Base-by-base conservation (phyloP, 2,113 vertebrate species). In the Malaclemys terrapin region DNA sequence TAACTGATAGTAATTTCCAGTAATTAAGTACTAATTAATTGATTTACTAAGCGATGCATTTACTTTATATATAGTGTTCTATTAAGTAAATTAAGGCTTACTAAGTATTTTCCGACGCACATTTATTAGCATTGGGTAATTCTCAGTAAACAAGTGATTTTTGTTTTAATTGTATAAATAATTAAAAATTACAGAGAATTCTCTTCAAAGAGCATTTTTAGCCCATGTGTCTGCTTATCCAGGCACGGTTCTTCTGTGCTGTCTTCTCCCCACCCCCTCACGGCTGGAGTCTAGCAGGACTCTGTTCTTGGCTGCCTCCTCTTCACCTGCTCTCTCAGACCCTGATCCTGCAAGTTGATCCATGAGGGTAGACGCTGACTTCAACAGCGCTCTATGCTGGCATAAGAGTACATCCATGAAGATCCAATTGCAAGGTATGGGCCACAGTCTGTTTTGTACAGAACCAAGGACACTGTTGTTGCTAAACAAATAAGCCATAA, bases 111-210 rank as follows among this genome's bases (percentile, higher is more conserved):
- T 94, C 84, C 52, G 5, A 88, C 88, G 82, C 90, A 56, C 72
- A 59, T 95, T 95, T 93, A 95, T 93, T 91, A 92, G 88, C 17
- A 0, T 20, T 16, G 95, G 1, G 1, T 89, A 95, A 93, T 96
- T 95, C 91, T 90, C 87, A 88, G 93, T 59, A 95, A 95, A 96
- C 91, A 82, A 93, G 78, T 47, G 19, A 59, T 91, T 96, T 93
- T 87, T 93, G 54, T 50, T 87, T 59, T 38, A 91, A 88, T 94
- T 52, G 80, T 62, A 87, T 85, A 62, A 88, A 86, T 53, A 88
- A 87, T 82, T 84, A 56, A 80, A 90, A 45, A 80, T 25, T 38
- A 59, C 65, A 3, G 1, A 0, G 31, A 29, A 17, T 20, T 72
- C 54, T 24, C 5, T 1, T 19, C 50, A 20, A 59, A 47, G 85